These are phyloP conservation scores for Chiroxiphia lanceolata DNA, from an alignment of 2,797 vertebrate species.

Conservation along the genomic window DNA sequence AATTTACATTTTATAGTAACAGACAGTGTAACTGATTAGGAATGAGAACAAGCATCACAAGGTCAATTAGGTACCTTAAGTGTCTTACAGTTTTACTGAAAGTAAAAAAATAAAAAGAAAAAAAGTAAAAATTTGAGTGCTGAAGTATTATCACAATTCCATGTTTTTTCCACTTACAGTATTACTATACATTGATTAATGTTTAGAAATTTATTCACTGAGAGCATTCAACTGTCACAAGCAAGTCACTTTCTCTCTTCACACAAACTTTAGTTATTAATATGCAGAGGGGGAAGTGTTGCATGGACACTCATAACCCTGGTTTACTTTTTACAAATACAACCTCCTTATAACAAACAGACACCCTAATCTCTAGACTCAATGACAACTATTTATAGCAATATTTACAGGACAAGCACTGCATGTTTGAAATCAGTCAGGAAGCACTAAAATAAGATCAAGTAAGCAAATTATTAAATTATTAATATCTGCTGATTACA, in stretches of 20 bases:
- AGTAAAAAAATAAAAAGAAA: background rate
- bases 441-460: background rate
- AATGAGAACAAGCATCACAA: background rate
- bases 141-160: background rate
- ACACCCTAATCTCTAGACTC: background rate
- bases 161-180: background rate
- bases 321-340: background rate
- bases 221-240: background rate
- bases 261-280: background rate
- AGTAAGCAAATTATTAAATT: background rate
- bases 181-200: background rate
- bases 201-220: background rate
- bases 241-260: background rate
- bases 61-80: background rate
- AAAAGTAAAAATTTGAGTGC: no score
- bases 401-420: background rate
- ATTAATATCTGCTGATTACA: background rate
- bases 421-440: background rate
- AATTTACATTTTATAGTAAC: background rate
- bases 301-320: background rate
- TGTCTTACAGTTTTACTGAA: background rate
- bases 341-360: background rate
- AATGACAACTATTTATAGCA: background rate
- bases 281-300: accelerated
- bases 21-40: background rate